Percentiles rank a stretch among this genome's conserved stretches.
phyloP scores from a whole-genome alignment of 53 echinoderm and acorn worm genomes.

The Echinometra lucunter region DNA sequence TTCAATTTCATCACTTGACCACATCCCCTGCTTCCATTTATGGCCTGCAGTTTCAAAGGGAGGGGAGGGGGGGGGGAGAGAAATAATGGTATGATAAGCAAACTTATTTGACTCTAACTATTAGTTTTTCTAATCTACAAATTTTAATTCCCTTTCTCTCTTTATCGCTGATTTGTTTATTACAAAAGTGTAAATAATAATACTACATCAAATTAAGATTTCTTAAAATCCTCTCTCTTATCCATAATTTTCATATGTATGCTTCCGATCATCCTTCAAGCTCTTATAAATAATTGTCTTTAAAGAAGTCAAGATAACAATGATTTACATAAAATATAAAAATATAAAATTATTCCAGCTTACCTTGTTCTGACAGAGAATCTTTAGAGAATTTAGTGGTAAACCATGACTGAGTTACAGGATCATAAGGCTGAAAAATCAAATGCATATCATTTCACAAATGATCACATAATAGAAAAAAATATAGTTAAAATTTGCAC shows the following conservation, averaged over 20 bases:
- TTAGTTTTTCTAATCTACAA: no score
- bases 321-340: no score
- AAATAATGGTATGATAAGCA: neutral
- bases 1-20: conserved; percentile 94
- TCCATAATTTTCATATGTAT: no score
- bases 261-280: neutral
- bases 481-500: neutral
- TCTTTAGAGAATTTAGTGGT: conserved; percentile 93
- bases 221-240: neutral
- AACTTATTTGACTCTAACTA: neutral
- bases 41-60: conserved; percentile 81
- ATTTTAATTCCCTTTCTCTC: neutral
- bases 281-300: neutral
- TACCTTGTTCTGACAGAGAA: conserved; percentile 92
- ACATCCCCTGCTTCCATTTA: conserved; percentile 99
- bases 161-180: neutral
- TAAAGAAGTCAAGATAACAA: neutral
- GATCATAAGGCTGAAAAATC: conserved; percentile 69
- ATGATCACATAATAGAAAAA: neutral
- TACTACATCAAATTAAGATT: neutral
- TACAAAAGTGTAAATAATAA: no score
- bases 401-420: conserved; percentile 95
- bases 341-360: no score
- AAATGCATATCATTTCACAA: neutral
- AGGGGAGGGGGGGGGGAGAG: no score